phyloP scores from a whole-genome alignment of 2,888 invertebrate genomes.

The Enchytraeus crypticus region DNA sequence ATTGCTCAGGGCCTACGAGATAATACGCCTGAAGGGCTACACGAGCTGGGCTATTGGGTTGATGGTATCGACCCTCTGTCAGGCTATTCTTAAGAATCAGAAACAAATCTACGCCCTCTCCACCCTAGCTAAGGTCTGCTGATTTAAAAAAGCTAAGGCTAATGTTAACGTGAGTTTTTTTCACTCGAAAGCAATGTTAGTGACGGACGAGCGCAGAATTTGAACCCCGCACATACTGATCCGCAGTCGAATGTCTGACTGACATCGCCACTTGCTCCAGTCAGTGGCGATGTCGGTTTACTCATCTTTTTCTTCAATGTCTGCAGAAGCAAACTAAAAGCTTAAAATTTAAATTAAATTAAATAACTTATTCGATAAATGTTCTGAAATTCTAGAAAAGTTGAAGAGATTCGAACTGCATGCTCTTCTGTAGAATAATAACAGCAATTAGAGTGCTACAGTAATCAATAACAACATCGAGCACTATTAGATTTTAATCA shows the following conservation, averaged over 20 bases:
- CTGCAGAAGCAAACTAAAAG: neutral
- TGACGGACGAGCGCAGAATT: too few species aligned
- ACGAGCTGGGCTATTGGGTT: conserved; percentile 85
- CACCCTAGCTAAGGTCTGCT: conserved; percentile 61
- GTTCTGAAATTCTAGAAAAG: too few species aligned
- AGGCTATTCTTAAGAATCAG: conserved; percentile 64
- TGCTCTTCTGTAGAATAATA: too few species aligned
- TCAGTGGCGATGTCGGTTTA: neutral
- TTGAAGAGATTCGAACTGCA: too few species aligned
- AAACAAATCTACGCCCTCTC: conserved; percentile 70
- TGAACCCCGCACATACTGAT: too few species aligned
- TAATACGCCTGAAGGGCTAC: conserved; percentile 78
- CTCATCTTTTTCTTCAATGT: neutral
- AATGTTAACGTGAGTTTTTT: too few species aligned
- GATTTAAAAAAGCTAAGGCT: neutral
- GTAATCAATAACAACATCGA: too few species aligned
- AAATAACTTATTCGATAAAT: neutral
- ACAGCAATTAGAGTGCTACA: too few species aligned
- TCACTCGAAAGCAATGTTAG: too few species aligned
- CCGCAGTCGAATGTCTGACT: too few species aligned
- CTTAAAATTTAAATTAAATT: neutral
- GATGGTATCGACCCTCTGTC: conserved; percentile 63
- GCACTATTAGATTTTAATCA: too few species aligned
- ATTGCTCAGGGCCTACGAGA: conserved; percentile 65
- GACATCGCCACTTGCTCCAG: too few species aligned